These are phyloP conservation scores for Amazona vittata DNA, from an alignment of 2,113 vertebrate genomes.

Conservation along the genomic window DNA sequence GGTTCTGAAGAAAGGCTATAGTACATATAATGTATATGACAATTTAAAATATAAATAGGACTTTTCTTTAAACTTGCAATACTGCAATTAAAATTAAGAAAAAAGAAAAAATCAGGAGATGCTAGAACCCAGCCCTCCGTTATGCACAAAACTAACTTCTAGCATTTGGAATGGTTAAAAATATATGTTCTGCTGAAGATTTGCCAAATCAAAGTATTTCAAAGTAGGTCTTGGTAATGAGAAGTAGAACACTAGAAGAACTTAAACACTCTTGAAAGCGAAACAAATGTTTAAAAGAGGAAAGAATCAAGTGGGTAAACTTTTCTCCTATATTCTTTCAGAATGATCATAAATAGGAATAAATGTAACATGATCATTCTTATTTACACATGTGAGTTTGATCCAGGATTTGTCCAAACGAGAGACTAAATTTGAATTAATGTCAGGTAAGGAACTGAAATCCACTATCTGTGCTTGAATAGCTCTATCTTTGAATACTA, in stretches of 20 bases:
- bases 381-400: not conserved
- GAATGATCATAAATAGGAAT: not conserved
- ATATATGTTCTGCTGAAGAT: constrained; percentile 62
- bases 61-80: constrained; percentile 29
- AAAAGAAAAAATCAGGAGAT: not conserved
- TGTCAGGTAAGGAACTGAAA: not conserved
- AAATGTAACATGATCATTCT: not conserved
- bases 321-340: not conserved
- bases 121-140: constrained; percentile 6
- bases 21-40: constrained; percentile 16
- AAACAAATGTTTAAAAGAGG: constrained; percentile 1
- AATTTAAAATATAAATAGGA: constrained; percentile 40
- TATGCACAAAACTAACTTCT: constrained; percentile 36
- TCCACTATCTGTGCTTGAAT: not conserved
- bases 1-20: constrained; percentile 6
- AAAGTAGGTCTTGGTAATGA: constrained; percentile 40
- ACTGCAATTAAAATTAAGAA: constrained; percentile 47
- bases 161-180: constrained; percentile 62
- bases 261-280: not conserved
- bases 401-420: not conserved
- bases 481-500: not conserved
- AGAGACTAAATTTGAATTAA: not conserved
- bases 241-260: constrained; percentile 26
- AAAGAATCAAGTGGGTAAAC: not conserved
- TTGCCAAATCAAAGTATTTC: constrained; percentile 51